phyloP scores from a whole-genome alignment of 2,113 vertebrate genomes.

The Uropsilus gracilis region DNA sequence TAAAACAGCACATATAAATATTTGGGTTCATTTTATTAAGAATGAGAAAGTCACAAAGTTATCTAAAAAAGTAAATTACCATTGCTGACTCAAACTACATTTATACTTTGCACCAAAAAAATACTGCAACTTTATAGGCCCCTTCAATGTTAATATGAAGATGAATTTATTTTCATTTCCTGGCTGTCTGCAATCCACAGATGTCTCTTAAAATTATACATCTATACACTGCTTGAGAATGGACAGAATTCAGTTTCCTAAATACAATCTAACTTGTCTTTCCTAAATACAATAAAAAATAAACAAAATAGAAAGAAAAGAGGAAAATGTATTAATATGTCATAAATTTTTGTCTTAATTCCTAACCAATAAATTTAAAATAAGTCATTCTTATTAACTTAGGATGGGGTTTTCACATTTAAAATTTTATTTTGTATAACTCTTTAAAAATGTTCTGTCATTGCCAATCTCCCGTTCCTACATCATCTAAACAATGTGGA shows the following conservation, averaged over 20 bases:
- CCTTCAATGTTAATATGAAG: neutral
- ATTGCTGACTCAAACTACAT: conserved; percentile 26
- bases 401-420: neutral
- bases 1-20: conserved; percentile 71
- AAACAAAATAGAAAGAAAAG: conserved; percentile 17
- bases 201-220: neutral
- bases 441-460: neutral
- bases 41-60: conserved; percentile 31
- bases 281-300: no score
- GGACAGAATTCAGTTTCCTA: neutral
- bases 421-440: neutral
- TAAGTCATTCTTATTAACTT: neutral
- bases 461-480: neutral
- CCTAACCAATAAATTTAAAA: neutral
- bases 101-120: conserved; percentile 33
- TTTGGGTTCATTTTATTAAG: conserved; percentile 48
- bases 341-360: neutral
- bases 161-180: neutral
- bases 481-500: neutral
- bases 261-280: neutral
- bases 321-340: no score
- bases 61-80: conserved; percentile 39
- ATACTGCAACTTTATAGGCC: neutral
- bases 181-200: neutral
- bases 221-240: neutral